These are phyloP conservation scores for Cryptotis parvus DNA, from an alignment of 2,113 vertebrate genomes.

Conservation along the genomic window DNA sequence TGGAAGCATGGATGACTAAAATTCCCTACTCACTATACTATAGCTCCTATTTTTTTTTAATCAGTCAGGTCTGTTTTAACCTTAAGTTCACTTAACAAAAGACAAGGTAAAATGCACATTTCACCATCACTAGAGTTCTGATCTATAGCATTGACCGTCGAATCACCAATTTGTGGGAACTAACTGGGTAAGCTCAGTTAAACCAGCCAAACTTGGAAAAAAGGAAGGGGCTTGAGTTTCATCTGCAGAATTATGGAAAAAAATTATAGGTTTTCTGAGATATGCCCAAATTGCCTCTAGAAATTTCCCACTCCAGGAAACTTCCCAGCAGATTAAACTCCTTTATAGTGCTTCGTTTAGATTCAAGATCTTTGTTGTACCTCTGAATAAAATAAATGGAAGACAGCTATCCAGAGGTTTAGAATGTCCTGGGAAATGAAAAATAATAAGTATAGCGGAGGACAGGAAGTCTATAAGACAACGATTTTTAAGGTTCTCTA, in stretches of 20 bases:
- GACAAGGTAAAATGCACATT: not conserved
- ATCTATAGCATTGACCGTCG: not conserved
- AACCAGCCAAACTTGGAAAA: not conserved
- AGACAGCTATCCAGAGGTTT: constrained; percentile 61
- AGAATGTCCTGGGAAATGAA: constrained; percentile 23
- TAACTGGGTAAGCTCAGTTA: not conserved
- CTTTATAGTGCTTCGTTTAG: not conserved
- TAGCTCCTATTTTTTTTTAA: not conserved
- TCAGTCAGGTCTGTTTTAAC: not conserved
- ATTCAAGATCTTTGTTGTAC: constrained; percentile 68
- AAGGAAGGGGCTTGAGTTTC: constrained; percentile 67
- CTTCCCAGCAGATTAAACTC: constrained; percentile 41
- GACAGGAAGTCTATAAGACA: constrained; percentile 50
- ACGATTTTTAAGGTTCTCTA: constrained; percentile 23
- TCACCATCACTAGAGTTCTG: not conserved
- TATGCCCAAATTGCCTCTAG: constrained; percentile 52
- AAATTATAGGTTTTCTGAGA: constrained; percentile 63
- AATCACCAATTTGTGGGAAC: not conserved
- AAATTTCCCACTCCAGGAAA: constrained; percentile 43
- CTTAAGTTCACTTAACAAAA: not conserved
- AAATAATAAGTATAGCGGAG: not conserved
- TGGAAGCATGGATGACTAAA: too few relatives aligned
- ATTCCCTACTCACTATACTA: too few relatives aligned
- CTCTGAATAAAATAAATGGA: constrained; percentile 77
- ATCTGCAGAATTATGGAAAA: constrained; percentile 20